Base-by-base conservation (phyloP, 2,113 vertebrate genomes). In the Peromyscus leucopus region DNA sequence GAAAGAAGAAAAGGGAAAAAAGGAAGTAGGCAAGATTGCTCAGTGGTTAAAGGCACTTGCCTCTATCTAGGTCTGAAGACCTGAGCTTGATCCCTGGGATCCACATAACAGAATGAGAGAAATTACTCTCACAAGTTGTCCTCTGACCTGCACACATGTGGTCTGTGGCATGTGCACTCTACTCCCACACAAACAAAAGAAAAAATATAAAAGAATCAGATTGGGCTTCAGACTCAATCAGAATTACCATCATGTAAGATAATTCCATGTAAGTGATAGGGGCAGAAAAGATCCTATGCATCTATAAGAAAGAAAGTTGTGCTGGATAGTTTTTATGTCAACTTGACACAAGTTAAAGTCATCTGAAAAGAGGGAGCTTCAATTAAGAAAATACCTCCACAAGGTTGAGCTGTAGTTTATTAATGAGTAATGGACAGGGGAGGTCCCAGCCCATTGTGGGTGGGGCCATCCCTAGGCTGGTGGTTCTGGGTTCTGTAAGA, bases 181-280 rank as follows among this genome's bases (percentile, higher is more conserved):
- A 59, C n/a, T 13, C 26, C 15, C 1, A 84, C 12, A 42, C 3
- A 28, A 63, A 63, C 42, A 61, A 83, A 59, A 48, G 46, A 51
- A 80, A 36, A 59, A 82, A 39, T 39, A 6, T 61, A 39, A 61
- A 42, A 8, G 36, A 1, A 61, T 42, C 21, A 61, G 21, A 83
- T 83, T 22, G 39, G n/a, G 28, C 21, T 24, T 82, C 79, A 82
- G 21, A 82, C 36, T 59, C 11, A n/a, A n/a, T 87, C 48, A 88
- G 57, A 72, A 83, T 83, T 74, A 82, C 39, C 15, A 28, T 74
- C 15, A 22, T 57, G 93, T 95, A 46, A 89, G 83, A 97, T 33
- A 46, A 42, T 61, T 15, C 76, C 71, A 80, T 7, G 42, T 0
- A 51, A 91, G 76, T 7, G 59, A 90, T 65, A 22, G 48, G 92